Conservation (phyloP, 1,140 invertebrate species). For the Temnothorax longispinosus region DNA sequence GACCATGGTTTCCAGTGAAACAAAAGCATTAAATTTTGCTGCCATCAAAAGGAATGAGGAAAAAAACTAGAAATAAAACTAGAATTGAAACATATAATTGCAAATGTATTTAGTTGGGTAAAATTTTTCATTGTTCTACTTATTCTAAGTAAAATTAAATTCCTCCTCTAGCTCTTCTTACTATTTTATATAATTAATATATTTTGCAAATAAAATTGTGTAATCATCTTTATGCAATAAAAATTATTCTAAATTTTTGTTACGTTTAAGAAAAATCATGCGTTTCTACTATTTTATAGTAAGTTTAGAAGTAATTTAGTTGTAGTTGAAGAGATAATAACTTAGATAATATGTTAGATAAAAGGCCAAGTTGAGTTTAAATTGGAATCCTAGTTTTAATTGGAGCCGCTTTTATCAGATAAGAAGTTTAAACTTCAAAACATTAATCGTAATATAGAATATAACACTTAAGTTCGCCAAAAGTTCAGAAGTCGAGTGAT, state of each 20-base stretch:
- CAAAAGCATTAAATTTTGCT: too few relatives aligned
- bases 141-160: too few relatives aligned
- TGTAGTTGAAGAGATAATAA: not conserved
- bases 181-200: not conserved
- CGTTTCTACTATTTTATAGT: not conserved
- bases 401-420: conserved; percentile 13
- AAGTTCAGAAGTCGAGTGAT: conserved; percentile 18
- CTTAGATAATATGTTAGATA: not conserved
- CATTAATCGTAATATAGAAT: conserved; percentile 1
- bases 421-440: conserved; percentile 31
- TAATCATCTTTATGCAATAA: not conserved
- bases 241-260: not conserved
- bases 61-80: too few relatives aligned
- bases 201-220: not conserved
- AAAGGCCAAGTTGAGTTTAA: conserved; percentile 1
- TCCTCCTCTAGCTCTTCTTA: too few relatives aligned
- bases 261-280: not conserved
- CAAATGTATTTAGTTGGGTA: too few relatives aligned
- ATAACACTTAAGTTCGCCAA: not conserved
- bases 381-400: conserved; percentile 2
- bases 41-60: too few relatives aligned
- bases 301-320: not conserved
- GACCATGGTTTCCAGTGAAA: too few relatives aligned
- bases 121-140: too few relatives aligned
- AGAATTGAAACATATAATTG: too few relatives aligned